Conservation (phyloP, 2,797 vertebrate species). For the Pitangus sulphuratus region DNA sequence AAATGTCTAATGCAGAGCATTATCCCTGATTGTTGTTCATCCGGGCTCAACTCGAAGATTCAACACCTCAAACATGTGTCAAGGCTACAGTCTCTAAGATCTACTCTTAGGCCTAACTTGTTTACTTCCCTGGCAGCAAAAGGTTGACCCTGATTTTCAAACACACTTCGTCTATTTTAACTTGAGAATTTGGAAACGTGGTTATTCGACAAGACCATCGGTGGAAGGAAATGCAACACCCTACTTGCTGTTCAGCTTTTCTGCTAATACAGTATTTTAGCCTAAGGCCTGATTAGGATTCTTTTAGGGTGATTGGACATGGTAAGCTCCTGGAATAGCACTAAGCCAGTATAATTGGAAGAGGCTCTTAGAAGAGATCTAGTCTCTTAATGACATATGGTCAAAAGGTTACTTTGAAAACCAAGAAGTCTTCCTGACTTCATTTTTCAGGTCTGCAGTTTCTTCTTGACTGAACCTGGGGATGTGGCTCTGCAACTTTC, state of each 20-base stretch:
- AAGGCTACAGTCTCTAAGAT: neutral
- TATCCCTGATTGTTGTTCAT: neutral
- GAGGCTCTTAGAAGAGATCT: conserved; percentile 44
- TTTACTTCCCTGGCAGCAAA: neutral
- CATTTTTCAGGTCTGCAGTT: neutral
- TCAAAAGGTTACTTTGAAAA: conserved; percentile 33
- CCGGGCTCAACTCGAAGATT: neutral
- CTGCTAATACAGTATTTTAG: neutral
- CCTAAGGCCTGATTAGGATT: conserved; percentile 50
- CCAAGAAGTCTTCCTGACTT: neutral
- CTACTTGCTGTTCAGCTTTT: neutral
- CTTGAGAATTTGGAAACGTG: neutral
- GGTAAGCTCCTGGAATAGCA: conserved; percentile 19
- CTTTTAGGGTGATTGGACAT: conserved; percentile 51
- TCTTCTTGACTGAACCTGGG: neutral
- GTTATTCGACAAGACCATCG: neutral
- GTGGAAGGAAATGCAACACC: neutral
- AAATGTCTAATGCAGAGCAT: neutral
- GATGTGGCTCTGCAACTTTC: neutral
- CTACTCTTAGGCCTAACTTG: neutral
- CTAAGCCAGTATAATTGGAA: conserved; percentile 54
- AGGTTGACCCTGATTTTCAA: neutral
- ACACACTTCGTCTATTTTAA: neutral
- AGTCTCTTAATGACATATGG: conserved; percentile 44
- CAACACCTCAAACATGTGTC: neutral